Conservation (phyloP, 1,140 invertebrate genomes). For the Gryon sp. region DNA sequence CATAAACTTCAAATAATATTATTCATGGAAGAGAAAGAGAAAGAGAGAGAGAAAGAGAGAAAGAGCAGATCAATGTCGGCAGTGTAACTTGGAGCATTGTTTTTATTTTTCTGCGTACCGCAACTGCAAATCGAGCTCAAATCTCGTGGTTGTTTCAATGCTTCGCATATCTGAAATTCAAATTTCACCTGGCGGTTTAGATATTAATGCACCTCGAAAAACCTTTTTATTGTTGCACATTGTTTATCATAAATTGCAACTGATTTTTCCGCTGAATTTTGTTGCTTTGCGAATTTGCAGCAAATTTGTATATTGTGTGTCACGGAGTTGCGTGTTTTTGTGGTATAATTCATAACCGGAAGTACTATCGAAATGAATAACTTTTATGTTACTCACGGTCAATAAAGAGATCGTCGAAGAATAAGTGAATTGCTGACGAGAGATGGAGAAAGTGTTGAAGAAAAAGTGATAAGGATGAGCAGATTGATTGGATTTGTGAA, state of each 20-base stretch:
- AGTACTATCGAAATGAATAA: constrained; percentile 20
- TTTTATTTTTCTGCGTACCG: constrained; percentile 46
- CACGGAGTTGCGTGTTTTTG: not conserved
- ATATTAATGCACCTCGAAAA: constrained; percentile 50
- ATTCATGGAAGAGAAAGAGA: no score
- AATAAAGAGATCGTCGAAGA: no score
- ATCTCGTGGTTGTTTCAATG: constrained; percentile 46
- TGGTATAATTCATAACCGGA: not conserved
- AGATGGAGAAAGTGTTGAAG: constrained; percentile 41
- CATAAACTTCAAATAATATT: constrained; percentile 55
- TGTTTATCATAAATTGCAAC: constrained; percentile 23
- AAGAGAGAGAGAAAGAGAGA: no score
- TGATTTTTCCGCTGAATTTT: no score
- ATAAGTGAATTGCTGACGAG: constrained; percentile 8
- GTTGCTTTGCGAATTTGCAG: not conserved
- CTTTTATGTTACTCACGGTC: no score
- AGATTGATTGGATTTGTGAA: constrained; percentile 51
- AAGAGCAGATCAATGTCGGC: not conserved
- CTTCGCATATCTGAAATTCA: constrained; percentile 50
- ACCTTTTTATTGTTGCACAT: constrained; percentile 28
- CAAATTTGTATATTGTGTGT: no score
- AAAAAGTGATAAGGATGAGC: constrained; percentile 52
- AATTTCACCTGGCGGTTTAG: constrained; percentile 46
- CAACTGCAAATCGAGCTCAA: constrained; percentile 33
- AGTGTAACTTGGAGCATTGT: constrained; percentile 32